These are phyloP conservation scores for Dicentrarchus labrax DNA, from an alignment of 2,113 vertebrate species.

Conservation along the genomic window DNA sequence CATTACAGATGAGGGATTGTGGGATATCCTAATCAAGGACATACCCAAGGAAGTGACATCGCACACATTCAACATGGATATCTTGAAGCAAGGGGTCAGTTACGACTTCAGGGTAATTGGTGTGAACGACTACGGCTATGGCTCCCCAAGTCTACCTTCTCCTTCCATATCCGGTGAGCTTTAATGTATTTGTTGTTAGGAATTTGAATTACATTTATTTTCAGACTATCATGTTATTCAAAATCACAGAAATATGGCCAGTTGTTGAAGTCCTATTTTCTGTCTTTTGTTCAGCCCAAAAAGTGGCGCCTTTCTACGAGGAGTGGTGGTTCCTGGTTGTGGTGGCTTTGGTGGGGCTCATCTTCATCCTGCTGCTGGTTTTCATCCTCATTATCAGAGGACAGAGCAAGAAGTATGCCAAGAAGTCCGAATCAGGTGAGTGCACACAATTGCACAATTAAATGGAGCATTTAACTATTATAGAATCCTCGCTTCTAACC, in stretches of 20 bases:
- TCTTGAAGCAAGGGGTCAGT: conserved; percentile 95
- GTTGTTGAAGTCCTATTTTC: conserved; percentile 23
- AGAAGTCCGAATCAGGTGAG: conserved; percentile 95
- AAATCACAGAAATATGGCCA: conserved; percentile 28
- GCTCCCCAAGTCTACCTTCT: conserved; percentile 93
- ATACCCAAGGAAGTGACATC: conserved; percentile 97
- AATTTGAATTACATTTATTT: conserved; percentile 16
- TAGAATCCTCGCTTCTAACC: not conserved
- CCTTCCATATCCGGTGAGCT: conserved; percentile 93
- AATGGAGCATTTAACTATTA: not conserved
- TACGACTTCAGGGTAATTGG: conserved; percentile 98
- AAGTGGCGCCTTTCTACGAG: conserved; percentile 95
- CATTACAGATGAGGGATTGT: conserved; percentile 93
- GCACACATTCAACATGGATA: conserved; percentile 96
- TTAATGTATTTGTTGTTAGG: conserved; percentile 22
- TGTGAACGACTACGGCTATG: conserved; percentile 95
- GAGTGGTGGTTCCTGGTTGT: conserved; percentile 99
- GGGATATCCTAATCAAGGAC: conserved; percentile 98
- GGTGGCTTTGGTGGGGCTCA: conserved; percentile 94
- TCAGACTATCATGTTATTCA: not conserved
- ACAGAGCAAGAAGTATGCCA: conserved; percentile 97
- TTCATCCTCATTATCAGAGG: conserved; percentile 97
- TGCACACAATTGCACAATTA: conserved; percentile 3
- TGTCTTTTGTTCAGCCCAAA: conserved; percentile 87
- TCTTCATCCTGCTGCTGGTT: conserved; percentile 96